Percentiles rank a stretch among this genome's conserved stretches.
Conservation (phyloP, 2,888 invertebrate species). For the Hylaea fasciaria region DNA sequence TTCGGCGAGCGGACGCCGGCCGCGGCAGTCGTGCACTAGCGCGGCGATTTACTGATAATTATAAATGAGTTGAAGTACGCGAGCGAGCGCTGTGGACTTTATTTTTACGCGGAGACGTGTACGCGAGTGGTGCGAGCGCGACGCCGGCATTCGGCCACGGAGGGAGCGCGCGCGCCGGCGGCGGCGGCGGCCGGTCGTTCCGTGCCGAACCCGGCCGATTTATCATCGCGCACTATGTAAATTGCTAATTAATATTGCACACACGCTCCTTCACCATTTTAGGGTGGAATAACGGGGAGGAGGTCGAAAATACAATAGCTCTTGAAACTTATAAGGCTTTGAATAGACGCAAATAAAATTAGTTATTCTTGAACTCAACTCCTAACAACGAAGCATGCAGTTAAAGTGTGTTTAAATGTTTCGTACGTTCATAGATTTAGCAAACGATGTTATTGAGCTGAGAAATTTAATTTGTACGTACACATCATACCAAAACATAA, state of each 20-base stretch:
- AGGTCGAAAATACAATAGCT: slow-evolving; percentile 69
- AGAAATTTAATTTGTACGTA: not conserved
- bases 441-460: not conserved
- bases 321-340: slow-evolving; percentile 60
- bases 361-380: slow-evolving; percentile 41
- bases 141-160: slow-evolving; percentile 63
- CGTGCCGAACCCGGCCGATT: slow-evolving; percentile 65
- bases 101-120: slow-evolving; percentile 83
- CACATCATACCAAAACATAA: not conserved
- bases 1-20: slow-evolving; percentile 74
- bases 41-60: slow-evolving; percentile 84
- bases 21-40: slow-evolving; percentile 79
- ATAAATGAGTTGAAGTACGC: slow-evolving; percentile 83
- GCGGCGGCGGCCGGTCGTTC: slow-evolving; percentile 47
- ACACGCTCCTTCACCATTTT: slow-evolving; percentile 71
- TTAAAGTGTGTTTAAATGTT: slow-evolving; percentile 22
- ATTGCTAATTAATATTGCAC: slow-evolving; percentile 81
- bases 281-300: slow-evolving; percentile 75
- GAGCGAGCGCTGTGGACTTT: slow-evolving; percentile 80
- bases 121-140: slow-evolving; percentile 77
- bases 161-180: slow-evolving; percentile 64
- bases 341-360: slow-evolving; percentile 57
- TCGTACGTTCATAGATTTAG: slow-evolving; percentile 12
- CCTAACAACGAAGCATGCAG: slow-evolving; percentile 40
- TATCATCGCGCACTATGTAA: slow-evolving; percentile 73